Evolutionary conservation across 1,140 invertebrate genomes (phyloP).

Genomic region (Melipona quadrifasciata): DNA sequence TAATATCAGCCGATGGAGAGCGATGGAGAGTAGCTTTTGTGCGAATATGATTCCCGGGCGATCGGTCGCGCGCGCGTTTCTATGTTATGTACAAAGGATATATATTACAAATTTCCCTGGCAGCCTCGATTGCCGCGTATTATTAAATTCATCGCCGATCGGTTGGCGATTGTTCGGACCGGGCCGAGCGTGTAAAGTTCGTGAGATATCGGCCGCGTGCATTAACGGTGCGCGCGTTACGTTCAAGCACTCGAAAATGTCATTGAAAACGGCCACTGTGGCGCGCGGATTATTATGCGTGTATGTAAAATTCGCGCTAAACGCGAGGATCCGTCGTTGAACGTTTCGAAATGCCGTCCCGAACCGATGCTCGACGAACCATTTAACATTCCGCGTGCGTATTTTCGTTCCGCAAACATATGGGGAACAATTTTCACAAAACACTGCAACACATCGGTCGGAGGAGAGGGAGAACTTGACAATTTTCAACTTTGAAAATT

Average conservation of each 20-base stretch:
- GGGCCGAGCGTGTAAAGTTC: neutral
- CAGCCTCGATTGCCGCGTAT: neutral
- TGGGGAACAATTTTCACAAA: conserved; percentile 26
- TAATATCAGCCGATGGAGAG: neutral
- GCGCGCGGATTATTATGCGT: neutral
- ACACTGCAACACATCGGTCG: too few relatives aligned
- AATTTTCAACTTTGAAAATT: too few relatives aligned
- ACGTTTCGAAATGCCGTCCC: neutral
- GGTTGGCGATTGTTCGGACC: neutral
- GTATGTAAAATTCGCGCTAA: neutral
- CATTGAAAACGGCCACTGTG: neutral
- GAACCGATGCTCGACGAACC: neutral
- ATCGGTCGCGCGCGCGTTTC: neutral
- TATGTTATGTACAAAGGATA: neutral
- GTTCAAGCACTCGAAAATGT: neutral
- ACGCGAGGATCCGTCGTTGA: neutral
- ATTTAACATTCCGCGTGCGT: neutral
- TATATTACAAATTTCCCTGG: neutral
- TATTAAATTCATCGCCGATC: neutral
- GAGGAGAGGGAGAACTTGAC: too few relatives aligned
- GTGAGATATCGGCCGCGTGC: neutral
- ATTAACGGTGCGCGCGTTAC: neutral
- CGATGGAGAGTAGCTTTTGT: neutral
- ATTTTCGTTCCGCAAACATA: neutral
- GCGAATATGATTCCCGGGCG: neutral